These are phyloP conservation scores for Melanotaenia maccullochi DNA, from an alignment of 2,797 vertebrate species.

Conservation along the genomic window DNA sequence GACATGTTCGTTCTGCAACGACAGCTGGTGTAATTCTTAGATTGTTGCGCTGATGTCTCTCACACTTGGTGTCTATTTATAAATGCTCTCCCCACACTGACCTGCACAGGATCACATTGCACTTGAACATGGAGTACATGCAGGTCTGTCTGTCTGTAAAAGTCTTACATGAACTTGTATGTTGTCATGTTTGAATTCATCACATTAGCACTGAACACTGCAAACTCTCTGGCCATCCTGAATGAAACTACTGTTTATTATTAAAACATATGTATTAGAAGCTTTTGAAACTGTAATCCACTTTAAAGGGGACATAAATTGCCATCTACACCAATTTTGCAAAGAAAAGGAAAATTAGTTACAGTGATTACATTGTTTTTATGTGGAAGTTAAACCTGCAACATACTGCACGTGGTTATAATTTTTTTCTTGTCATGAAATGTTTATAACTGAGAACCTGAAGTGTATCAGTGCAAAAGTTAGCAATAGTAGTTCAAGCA, in stretches of 20 bases:
- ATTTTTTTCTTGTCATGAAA: too few species aligned
- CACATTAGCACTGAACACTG: neutral
- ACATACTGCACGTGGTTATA: too few species aligned
- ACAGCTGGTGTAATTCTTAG: conserved; percentile 67
- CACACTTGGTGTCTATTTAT: conserved; percentile 77
- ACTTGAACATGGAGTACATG: conserved; percentile 57
- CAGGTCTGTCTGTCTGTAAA: conserved; percentile 12
- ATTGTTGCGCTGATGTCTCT: conserved; percentile 62
- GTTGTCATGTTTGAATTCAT: neutral
- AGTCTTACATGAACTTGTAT: conserved; percentile 13
- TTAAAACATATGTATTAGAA: neutral
- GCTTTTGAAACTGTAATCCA: neutral
- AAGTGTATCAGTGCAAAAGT: too few species aligned
- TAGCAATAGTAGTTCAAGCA: too few species aligned
- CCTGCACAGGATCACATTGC: conserved; percentile 73
- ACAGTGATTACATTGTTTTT: too few species aligned
- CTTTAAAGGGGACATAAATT: neutral
- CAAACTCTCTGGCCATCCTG: neutral
- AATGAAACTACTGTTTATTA: neutral
- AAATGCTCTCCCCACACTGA: conserved; percentile 59
- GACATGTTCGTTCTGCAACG: conserved; percentile 33
- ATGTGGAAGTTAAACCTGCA: too few species aligned
- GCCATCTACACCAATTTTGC: neutral
- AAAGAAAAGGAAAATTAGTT: too few species aligned
- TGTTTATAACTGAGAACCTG: too few species aligned